phyloP scores from a whole-genome alignment of 2,797 vertebrate genomes.

The Pseudocheirus occidentalis region DNA sequence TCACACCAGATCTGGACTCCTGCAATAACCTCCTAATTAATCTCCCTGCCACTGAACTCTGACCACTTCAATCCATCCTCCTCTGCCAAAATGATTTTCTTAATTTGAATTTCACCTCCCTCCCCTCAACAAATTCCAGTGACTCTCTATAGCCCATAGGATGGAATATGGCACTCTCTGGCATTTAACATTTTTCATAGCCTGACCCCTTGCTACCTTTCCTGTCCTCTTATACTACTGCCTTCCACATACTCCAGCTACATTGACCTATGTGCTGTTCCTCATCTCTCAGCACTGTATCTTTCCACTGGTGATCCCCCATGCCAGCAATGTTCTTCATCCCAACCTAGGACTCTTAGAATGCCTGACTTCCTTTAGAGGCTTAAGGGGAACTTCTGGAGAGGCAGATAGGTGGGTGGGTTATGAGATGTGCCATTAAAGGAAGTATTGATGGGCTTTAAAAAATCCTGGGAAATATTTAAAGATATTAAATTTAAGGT shows the following conservation, averaged over 20 bases:
- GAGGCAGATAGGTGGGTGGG: neutral
- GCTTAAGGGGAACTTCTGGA: neutral
- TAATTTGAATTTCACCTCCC: neutral
- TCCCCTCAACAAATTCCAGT: too few relatives aligned
- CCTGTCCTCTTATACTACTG: too few relatives aligned
- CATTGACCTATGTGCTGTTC: too few relatives aligned
- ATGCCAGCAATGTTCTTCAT: neutral
- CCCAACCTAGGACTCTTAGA: neutral
- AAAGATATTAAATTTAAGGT: neutral
- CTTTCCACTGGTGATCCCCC: neutral
- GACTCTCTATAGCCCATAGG: neutral
- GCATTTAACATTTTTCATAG: neutral
- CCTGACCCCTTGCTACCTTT: neutral
- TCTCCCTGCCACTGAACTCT: neutral
- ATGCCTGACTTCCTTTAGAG: neutral
- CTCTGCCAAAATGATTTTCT: neutral
- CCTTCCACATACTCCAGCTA: too few relatives aligned
- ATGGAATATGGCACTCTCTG: neutral
- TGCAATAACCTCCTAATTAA: too few relatives aligned
- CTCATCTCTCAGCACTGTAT: too few relatives aligned
- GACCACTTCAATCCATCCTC: neutral
- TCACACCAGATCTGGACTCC: too few relatives aligned
- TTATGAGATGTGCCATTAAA: neutral
- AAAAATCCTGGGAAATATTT: neutral
- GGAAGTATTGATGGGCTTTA: neutral